These are phyloP conservation scores for Hofmannophila pseudospretella DNA, from an alignment of 2,888 invertebrate species.

Conservation along the genomic window DNA sequence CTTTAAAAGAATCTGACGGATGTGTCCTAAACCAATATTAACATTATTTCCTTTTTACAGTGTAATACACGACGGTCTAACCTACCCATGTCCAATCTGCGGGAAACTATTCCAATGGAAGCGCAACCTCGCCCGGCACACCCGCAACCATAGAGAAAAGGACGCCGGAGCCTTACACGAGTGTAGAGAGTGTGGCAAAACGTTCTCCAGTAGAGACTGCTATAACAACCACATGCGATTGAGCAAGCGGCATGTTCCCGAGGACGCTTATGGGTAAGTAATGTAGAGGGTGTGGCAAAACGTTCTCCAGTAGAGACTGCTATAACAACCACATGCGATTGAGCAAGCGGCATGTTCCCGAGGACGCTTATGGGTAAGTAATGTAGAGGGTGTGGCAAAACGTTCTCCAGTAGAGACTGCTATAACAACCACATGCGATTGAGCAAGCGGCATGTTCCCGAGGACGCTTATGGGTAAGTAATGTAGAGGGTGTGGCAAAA, in stretches of 20 bases:
- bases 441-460: conserved; percentile 57
- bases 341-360: conserved; percentile 57
- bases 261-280: conserved; percentile 54
- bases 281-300: conserved; percentile 54
- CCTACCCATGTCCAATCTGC: conserved; percentile 61
- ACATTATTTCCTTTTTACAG: conserved; percentile 32
- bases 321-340: conserved; percentile 64
- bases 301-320: conserved; percentile 57
- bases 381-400: conserved; percentile 54
- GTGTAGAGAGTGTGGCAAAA: conserved; percentile 54
- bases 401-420: conserved; percentile 57
- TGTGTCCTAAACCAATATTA: no score
- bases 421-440: conserved; percentile 64
- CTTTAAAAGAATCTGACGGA: no score
- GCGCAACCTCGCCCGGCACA: conserved; percentile 58
- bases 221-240: conserved; percentile 64
- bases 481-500: conserved; percentile 54
- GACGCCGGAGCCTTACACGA: conserved; percentile 51
- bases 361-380: conserved; percentile 54
- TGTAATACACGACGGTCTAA: conserved; percentile 59
- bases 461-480: conserved; percentile 54
- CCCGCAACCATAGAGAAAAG: conserved; percentile 53
- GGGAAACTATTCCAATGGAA: conserved; percentile 70
- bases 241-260: conserved; percentile 57
- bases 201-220: conserved; percentile 57